These are phyloP conservation scores for Dimorphilus gyrociliatus DNA, from an alignment of 2,888 invertebrate species.

Conservation along the genomic window DNA sequence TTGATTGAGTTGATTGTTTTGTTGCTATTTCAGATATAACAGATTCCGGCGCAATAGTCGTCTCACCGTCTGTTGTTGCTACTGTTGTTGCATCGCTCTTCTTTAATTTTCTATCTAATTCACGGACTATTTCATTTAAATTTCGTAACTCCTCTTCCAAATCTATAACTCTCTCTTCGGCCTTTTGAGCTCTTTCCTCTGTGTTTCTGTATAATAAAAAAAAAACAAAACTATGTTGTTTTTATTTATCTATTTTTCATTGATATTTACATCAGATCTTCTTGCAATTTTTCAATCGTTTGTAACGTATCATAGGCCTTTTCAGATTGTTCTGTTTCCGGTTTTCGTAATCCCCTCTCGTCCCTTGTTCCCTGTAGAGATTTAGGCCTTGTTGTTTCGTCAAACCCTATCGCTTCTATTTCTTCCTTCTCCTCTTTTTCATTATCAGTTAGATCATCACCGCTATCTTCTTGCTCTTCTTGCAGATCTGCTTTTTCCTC, in stretches of 20 bases:
- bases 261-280: slow-evolving; percentile 24
- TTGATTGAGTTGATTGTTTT: too few relatives aligned
- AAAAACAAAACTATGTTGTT: not conserved
- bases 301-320: slow-evolving; percentile 30
- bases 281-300: slow-evolving; percentile 25
- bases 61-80: too few relatives aligned
- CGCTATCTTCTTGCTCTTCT: slow-evolving; percentile 1
- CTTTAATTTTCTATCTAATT: slow-evolving; percentile 15
- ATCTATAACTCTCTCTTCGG: slow-evolving; percentile 19
- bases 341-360: slow-evolving; percentile 1
- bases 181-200: slow-evolving; percentile 25
- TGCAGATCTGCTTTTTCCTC: slow-evolving; percentile 4
- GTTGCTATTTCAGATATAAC: too few relatives aligned
- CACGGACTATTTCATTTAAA: slow-evolving; percentile 17
- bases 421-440: slow-evolving; percentile 7
- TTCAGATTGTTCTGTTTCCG: slow-evolving; percentile 16
- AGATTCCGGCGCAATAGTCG: too few relatives aligned
- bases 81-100: too few relatives aligned
- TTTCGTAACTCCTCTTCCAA: slow-evolving; percentile 18
- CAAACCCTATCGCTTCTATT: slow-evolving; percentile 26
- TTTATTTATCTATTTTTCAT: not conserved
- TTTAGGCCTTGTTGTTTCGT: slow-evolving; percentile 21
- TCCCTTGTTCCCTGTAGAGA: slow-evolving; percentile 7
- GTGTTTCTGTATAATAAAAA: slow-evolving; percentile 14
- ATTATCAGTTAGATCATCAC: not conserved